Percentiles rank a stretch among this genome's conserved stretches.
Evolutionary conservation across 2,797 vertebrate genomes (phyloP).

Genomic region (Gastrophryne carolinensis): DNA sequence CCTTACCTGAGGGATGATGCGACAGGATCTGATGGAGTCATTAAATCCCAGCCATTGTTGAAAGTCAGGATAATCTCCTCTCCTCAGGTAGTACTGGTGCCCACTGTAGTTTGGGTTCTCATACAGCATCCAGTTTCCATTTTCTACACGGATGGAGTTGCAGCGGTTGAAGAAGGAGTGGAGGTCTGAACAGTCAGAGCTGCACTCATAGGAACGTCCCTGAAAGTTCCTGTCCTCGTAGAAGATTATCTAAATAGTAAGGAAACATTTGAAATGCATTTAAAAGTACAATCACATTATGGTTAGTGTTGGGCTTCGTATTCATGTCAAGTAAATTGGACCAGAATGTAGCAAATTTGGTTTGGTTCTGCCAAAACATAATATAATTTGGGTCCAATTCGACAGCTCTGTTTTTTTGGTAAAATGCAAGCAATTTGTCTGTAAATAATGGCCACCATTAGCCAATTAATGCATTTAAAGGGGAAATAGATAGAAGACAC

Average conservation of each 20-base stretch:
- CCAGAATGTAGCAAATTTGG: too few relatives aligned
- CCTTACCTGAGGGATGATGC: constrained; percentile 45
- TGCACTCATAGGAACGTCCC: constrained; percentile 48
- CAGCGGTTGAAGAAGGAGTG: constrained; percentile 45
- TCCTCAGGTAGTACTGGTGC: constrained; percentile 67
- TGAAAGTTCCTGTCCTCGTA: constrained; percentile 50
- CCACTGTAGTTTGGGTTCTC: constrained; percentile 69
- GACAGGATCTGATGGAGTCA: constrained; percentile 48
- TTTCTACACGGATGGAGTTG: constrained; percentile 47
- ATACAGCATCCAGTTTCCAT: constrained; percentile 65
- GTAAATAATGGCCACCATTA: too few relatives aligned
- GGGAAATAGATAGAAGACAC: too few relatives aligned
- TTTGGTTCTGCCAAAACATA: too few relatives aligned
- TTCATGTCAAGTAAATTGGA: too few relatives aligned
- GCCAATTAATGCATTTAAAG: too few relatives aligned
- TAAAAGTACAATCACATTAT: too few relatives aligned
- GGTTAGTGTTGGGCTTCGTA: too few relatives aligned
- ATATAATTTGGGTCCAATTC: too few relatives aligned
- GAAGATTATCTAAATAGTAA: constrained; percentile 57
- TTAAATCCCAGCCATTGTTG: constrained; percentile 55
- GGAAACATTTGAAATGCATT: too few relatives aligned
- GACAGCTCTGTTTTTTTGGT: too few relatives aligned
- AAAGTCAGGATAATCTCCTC: constrained; percentile 73
- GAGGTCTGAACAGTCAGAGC: constrained; percentile 46
- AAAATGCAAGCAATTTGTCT: too few relatives aligned